A percentile compares a stretch with the other conserved stretches of the same genome.
Conservation (phyloP, 2,797 vertebrate genomes). For the Epinephelus malabaricus region DNA sequence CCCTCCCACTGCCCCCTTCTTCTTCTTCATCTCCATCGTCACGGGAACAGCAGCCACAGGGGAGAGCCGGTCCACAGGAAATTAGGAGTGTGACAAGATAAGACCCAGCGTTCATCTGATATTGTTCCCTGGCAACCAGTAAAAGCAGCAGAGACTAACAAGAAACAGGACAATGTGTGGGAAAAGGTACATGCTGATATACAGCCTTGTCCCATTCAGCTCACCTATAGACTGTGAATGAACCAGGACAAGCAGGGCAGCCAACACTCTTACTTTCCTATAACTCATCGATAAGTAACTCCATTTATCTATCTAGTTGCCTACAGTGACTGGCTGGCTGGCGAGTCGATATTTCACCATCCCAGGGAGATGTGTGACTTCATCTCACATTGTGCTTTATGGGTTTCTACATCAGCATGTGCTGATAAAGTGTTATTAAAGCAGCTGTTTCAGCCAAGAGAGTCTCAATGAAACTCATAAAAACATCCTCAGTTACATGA, state of each 20-base stretch:
- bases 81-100: conserved; percentile 87
- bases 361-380: conserved; percentile 53
- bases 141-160: conserved; percentile 56
- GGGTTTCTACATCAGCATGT: conserved; percentile 60
- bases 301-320: conserved; percentile 32
- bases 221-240: conserved; percentile 23
- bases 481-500: conserved; percentile 43
- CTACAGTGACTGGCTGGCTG: conserved; percentile 20
- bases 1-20: neutral
- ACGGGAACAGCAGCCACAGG: conserved; percentile 78
- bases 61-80: conserved; percentile 82
- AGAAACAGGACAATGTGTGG: conserved; percentile 54
- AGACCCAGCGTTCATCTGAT: conserved; percentile 81
- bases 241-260: conserved; percentile 8
- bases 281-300: conserved; percentile 25
- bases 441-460: conserved; percentile 28
- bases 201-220: conserved; percentile 30
- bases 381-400: conserved; percentile 52
- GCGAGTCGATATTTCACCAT: conserved; percentile 54
- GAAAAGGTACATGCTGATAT: conserved; percentile 55
- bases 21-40: conserved; percentile 72
- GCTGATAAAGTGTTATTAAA: conserved; percentile 76
- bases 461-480: conserved; percentile 40
- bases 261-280: conserved; percentile 21
- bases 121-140: conserved; percentile 84